phyloP scores from a whole-genome alignment of 1,140 invertebrate genomes.

The Hylyphantes graminicola region DNA sequence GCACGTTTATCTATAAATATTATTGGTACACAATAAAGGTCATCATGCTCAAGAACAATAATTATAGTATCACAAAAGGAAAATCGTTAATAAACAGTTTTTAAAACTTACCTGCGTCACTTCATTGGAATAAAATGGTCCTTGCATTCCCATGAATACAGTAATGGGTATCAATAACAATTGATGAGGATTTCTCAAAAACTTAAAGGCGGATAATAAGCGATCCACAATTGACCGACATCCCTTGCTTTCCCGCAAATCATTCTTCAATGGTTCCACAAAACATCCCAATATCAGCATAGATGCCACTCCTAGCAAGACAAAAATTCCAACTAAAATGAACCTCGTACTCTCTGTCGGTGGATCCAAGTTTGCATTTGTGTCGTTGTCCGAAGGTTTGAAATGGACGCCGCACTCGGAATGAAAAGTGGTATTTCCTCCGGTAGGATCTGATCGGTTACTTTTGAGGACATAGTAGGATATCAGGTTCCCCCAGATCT shows the following conservation, averaged over 20 bases:
- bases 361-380: conserved; percentile 17
- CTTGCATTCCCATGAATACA: conserved; percentile 96
- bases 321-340: conserved; percentile 88
- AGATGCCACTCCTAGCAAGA: conserved; percentile 85
- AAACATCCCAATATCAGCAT: conserved; percentile 86
- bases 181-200: conserved; percentile 85
- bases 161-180: conserved; percentile 94
- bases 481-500: conserved; percentile 33
- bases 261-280: conserved; percentile 80
- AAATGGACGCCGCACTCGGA: conserved; percentile 2
- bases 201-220: conserved; percentile 84
- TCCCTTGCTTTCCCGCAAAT: conserved; percentile 69
- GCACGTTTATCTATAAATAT: too few relatives aligned
- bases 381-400: not conserved
- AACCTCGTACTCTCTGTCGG: conserved; percentile 80
- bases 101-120: conserved; percentile 84
- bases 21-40: too few relatives aligned
- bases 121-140: conserved; percentile 93
- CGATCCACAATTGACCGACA: conserved; percentile 75
- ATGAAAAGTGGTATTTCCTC: not conserved
- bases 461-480: conserved; percentile 28
- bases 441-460: not conserved
- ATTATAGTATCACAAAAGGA: too few relatives aligned
- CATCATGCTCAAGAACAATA: too few relatives aligned
- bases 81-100: too few relatives aligned